Evolutionary conservation across 2,888 invertebrate species (phyloP).

Genomic region (Torymus tubicola): DNA sequence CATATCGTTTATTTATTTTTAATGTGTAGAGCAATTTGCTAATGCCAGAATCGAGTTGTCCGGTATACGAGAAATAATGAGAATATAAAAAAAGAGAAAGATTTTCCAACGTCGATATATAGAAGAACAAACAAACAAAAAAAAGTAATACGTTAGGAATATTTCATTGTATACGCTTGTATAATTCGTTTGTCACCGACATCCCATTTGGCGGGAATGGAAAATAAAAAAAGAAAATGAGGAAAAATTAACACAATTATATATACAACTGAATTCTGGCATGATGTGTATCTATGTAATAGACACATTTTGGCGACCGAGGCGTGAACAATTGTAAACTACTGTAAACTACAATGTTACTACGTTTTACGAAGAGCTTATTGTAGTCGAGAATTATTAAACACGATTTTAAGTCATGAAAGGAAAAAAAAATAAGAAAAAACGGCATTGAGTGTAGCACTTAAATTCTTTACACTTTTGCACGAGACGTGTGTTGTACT

Average conservation of each 20-base stretch:
- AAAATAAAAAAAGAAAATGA: too few species aligned
- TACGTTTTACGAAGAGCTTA: constrained; percentile 77
- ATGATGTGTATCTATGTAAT: constrained; percentile 71
- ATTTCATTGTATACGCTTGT: constrained; percentile 18
- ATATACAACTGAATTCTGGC: constrained; percentile 68
- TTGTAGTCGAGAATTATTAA: constrained; percentile 75
- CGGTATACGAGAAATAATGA: constrained; percentile 11
- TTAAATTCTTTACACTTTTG: constrained; percentile 76
- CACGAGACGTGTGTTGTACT: constrained; percentile 76
- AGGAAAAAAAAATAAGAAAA: constrained; percentile 62
- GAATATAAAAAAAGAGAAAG: not conserved
- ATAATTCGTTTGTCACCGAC: constrained; percentile 11
- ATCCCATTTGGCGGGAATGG: too few species aligned
- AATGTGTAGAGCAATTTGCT: constrained; percentile 61
- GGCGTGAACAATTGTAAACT: constrained; percentile 74
- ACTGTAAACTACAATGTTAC: constrained; percentile 77
- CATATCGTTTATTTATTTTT: constrained; percentile 59
- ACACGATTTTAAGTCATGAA: constrained; percentile 69
- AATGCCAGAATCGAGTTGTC: constrained; percentile 70
- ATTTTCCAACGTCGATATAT: not conserved
- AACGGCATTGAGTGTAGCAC: constrained; percentile 75
- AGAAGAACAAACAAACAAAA: constrained; percentile 14
- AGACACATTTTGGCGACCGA: constrained; percentile 68
- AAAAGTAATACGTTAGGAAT: constrained; percentile 1
- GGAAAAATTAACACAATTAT: too few species aligned